Evolutionary conservation across 2,797 vertebrate species (phyloP), one percentile per base, ranked within the genome.

Genomic region (Melanotaenia maccullochi): DNA sequence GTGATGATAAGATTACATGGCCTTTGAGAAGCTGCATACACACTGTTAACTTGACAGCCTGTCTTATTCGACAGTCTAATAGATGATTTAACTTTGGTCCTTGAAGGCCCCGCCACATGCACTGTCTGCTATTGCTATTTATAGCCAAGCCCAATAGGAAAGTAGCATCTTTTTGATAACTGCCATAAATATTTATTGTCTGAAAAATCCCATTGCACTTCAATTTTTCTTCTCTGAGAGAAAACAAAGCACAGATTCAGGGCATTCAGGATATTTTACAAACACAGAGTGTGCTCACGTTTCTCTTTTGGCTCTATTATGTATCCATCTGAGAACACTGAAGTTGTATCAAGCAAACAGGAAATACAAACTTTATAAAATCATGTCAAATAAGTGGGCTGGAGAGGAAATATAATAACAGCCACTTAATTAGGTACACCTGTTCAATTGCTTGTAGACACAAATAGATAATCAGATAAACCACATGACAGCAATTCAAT

Each of bases 141-240:
- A 83, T 89, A 87, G 64, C 63, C 30, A 0, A 73, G 71, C 4
- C 28, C 20, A 69, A 76, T 61, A 71, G 78, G 12, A 42, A 62
- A 75, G 68, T 59, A 32, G 60, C 75, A 77, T 83, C 63, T 61
- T 84, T 28, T 86, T 90, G 64, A 87, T 81, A 79, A 78, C 62
- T 25, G 76, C 75, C 73, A 85, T 90, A 87, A 89, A 92, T 89
- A 87, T 87, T 86, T 86, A 90, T 84, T 71, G 74, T 73, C 52
- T 84, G 42, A 69, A 84, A 77, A 81, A 72, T 84, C 74, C 76
- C 68, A 73, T 20, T 1, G 60, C 22, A 14, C 70, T 62, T 69
- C 40, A 71, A 12, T 2, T 9, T 71, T 75, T 81, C 55, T 66
- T 76, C 77, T 84, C 68, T 40, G 36, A 68, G 61, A 58, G 56